Evolutionary conservation across 1,140 invertebrate genomes (phyloP).

Genomic region (Heliconius congener): DNA sequence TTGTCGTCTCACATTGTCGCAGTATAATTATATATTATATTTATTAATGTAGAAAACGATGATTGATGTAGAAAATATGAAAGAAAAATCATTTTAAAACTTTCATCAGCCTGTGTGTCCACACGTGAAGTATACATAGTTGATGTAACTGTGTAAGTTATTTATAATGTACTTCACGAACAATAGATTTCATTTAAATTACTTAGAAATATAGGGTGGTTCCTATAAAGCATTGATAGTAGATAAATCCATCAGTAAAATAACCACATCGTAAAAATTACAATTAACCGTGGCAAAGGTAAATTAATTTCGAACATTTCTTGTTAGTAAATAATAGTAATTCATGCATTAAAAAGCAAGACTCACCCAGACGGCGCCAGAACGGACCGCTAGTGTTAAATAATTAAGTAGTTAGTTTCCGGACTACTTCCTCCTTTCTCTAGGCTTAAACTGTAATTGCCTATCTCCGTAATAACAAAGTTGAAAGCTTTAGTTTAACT

Average conservation of each 20-base stretch:
- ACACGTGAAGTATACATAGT: no score
- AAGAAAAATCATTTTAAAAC: no score
- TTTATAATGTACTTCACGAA: no score
- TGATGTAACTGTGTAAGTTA: no score
- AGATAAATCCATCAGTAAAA: no score
- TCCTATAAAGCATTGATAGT: no score
- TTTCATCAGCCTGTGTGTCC: no score
- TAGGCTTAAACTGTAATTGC: not conserved
- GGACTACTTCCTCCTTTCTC: constrained; percentile 16
- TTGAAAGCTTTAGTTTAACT: not conserved
- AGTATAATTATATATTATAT: no score
- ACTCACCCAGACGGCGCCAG: not conserved
- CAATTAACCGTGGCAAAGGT: not conserved
- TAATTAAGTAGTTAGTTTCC: constrained; percentile 9
- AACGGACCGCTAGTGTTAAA: constrained; percentile 3
- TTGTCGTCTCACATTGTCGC: not conserved
- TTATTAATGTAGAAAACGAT: not conserved
- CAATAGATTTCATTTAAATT: no score
- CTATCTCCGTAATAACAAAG: constrained; percentile 3
- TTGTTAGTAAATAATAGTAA: not conserved
- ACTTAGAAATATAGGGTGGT: no score
- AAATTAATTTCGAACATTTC: not conserved
- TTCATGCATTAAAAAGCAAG: not conserved
- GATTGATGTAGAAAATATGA: not conserved
- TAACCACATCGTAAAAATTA: no score